Conservation (phyloP, 2,113 vertebrate species). For the Eonycteris spelaea region DNA sequence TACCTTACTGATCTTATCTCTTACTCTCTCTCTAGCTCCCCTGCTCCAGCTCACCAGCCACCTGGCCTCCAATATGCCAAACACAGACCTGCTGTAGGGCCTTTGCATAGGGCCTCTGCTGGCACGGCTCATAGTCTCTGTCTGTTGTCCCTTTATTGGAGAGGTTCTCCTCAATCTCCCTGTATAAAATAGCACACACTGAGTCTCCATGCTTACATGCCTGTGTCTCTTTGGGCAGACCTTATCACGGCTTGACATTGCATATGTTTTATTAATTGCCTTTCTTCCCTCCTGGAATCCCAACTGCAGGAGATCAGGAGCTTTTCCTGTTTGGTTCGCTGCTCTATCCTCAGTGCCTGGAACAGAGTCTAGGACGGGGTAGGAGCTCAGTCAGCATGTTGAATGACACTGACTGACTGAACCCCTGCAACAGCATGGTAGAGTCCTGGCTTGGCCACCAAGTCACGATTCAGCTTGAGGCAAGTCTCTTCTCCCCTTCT, state of each 20-base stretch:
- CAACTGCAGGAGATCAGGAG: background rate
- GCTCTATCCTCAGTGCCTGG: background rate
- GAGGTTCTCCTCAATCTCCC: background rate
- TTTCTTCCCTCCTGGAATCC: background rate
- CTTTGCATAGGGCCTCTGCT: background rate
- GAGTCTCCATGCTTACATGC: rapidly evolving
- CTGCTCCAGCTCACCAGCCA: background rate
- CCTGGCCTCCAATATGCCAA: rapidly evolving
- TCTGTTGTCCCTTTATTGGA: background rate
- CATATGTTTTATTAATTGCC: background rate
- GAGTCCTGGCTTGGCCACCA: background rate
- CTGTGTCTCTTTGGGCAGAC: background rate
- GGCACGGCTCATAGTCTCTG: background rate
- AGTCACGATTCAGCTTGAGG: background rate
- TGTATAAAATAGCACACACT: background rate
- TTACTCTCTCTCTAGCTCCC: too few species aligned
- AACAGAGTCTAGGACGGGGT: background rate
- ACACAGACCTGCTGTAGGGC: rapidly evolving
- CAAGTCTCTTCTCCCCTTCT: background rate
- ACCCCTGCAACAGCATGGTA: rapidly evolving
- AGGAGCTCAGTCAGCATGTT: background rate
- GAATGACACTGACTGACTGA: background rate
- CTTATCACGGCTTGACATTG: background rate
- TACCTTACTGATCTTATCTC: background rate
- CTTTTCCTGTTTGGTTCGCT: background rate